Percentiles rank a stretch among this genome's conserved stretches.
Evolutionary conservation across 2,113 vertebrate genomes (phyloP).

Genomic region (Vulpes lagopus): DNA sequence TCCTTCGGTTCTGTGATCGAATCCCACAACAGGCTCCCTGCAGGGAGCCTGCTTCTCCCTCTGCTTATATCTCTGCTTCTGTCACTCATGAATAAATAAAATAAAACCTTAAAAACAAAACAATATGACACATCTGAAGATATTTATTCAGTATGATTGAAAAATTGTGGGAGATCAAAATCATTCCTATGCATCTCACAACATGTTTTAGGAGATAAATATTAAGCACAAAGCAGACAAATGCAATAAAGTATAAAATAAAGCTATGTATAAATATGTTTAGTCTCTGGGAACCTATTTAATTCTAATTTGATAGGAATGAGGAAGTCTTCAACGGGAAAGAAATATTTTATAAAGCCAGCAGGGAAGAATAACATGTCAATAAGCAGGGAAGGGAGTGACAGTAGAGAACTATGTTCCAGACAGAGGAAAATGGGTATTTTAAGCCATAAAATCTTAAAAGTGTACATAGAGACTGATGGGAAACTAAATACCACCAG

Average conservation of each 20-base stretch:
- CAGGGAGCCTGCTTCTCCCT: no score
- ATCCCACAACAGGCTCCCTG: no score
- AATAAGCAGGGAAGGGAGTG: not conserved
- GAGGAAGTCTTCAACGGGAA: not conserved
- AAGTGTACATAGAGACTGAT: not conserved
- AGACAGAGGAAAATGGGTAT: not conserved
- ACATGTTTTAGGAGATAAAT: conserved; percentile 16
- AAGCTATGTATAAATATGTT: conserved; percentile 15
- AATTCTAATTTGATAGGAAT: not conserved
- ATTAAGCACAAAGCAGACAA: not conserved
- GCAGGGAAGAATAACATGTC: not conserved
- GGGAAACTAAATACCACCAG: not conserved
- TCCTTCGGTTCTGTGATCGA: no score
- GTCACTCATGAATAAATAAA: no score
- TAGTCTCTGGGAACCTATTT: not conserved
- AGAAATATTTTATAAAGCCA: not conserved
- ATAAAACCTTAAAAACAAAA: not conserved
- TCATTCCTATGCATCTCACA: not conserved
- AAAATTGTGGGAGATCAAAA: not conserved
- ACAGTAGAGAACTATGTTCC: not conserved
- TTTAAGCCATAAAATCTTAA: not conserved
- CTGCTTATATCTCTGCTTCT: no score
- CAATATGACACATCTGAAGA: not conserved
- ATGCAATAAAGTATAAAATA: not conserved
- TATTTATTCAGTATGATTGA: not conserved